Percentiles rank a stretch among this genome's conserved stretches.
phyloP scores from a whole-genome alignment of 1,140 invertebrate species.

The Microplitis mediator region DNA sequence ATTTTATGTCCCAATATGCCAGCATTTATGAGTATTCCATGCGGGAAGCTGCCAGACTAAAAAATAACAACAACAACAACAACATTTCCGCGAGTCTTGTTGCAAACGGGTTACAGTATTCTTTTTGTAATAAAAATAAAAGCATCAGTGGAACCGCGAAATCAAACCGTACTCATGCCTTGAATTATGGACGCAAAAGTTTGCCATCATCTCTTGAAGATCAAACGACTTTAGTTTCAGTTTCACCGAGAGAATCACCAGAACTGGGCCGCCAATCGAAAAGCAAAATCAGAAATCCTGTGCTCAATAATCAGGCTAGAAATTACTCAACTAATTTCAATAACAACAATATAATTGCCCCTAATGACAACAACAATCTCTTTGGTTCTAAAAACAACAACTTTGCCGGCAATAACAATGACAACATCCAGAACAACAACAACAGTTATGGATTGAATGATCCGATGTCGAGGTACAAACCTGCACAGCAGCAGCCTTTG shows the following conservation, averaged over 20 bases:
- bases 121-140: constrained; percentile 34
- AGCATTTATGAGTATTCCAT: too few relatives aligned
- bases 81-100: constrained; percentile 48
- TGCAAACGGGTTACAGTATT: constrained; percentile 55
- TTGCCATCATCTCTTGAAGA: constrained; percentile 41
- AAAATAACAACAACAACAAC: constrained; percentile 24
- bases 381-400: constrained; percentile 17
- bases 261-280: constrained; percentile 21
- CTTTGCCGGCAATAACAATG: constrained; percentile 47
- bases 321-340: not conserved
- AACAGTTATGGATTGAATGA: not conserved
- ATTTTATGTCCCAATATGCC: too few relatives aligned
- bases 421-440: not conserved
- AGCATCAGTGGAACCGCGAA: constrained; percentile 40
- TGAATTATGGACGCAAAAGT: constrained; percentile 37
- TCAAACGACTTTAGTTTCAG: constrained; percentile 35
- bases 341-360: not conserved
- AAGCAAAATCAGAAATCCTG: not conserved
- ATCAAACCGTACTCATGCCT: constrained; percentile 33
- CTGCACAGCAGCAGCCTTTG: too few relatives aligned
- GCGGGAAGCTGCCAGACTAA: not conserved
- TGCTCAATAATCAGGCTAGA: not conserved
- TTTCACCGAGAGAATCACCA: constrained; percentile 38
- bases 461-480: too few relatives aligned
- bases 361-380: not conserved